Evolutionary conservation across 2,797 vertebrate genomes (phyloP).

Genomic region (Pipistrellus pipistrellus): DNA sequence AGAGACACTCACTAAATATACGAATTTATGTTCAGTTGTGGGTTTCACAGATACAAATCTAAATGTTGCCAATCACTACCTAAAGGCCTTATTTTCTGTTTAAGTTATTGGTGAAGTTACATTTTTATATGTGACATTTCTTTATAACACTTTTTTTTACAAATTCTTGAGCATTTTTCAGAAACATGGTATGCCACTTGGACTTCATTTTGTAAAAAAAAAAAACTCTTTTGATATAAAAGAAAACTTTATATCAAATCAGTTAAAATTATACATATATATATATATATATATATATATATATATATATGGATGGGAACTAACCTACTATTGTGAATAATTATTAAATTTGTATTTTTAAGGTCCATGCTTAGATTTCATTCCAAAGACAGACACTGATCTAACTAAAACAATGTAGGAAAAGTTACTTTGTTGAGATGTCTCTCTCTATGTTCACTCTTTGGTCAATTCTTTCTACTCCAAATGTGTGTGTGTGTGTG

Average conservation of each 20-base stretch:
- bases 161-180: slow-evolving; percentile 35
- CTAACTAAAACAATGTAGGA: background rate
- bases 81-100: background rate
- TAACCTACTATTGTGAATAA: background rate
- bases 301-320: background rate
- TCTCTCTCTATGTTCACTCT: background rate
- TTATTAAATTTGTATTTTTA: slow-evolving; percentile 11
- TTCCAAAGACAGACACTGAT: background rate
- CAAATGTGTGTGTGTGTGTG: background rate
- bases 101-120: background rate
- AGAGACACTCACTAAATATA: background rate
- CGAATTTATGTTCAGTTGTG: background rate
- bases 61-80: background rate
- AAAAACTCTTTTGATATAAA: background rate
- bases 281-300: too few relatives aligned
- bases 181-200: background rate
- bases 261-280: background rate
- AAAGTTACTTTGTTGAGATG: background rate
- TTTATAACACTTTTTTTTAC: background rate
- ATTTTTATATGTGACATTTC: slow-evolving; percentile 37
- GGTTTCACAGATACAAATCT: background rate
- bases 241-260: background rate
- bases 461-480: background rate
- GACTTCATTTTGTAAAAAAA: slow-evolving; percentile 12
- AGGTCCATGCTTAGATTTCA: background rate